Evolutionary conservation across 30 jellyfish, hydroid and myxozoan genomes (phyloP), one percentile per base, ranked within the genome.

Genomic region (Sanderia malayensis): DNA sequence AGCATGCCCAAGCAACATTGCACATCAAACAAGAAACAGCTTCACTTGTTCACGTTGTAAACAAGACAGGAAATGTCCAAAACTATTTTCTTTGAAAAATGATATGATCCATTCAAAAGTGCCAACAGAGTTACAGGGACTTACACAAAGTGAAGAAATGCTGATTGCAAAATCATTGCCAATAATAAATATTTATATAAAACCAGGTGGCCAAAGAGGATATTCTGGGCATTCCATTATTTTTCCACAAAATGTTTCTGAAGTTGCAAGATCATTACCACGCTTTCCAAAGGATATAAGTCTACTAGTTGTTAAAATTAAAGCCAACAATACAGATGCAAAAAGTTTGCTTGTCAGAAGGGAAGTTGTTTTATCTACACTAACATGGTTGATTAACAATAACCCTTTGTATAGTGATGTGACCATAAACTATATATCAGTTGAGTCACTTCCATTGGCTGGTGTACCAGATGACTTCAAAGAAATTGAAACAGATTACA

Each of bases 61-160:
- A n/a, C 18, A 31, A 46, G 83, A 71, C 33, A 71, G 46, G 17
- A 21, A 9, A 3, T 20, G 8, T 8, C 83, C 83, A 27, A 30
- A 55, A 25, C 55, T 19, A 7, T 71, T 71, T 20, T 24, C 74
- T 22, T 8, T 29, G 20, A 67, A 53, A 19, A 58, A 73, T 52
- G 18, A 55, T 19, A 73, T 73, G 85, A 41, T 73, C 3, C 80
- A 83, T 4, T 73, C 85, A 29, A 26, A 28, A n/a, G 85, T 73
- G 41, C 85, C 85, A 57, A 41, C 8, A 53, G 85, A 73, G 31
- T 57, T 73, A 20, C 60, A 58, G 9, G 85, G 80, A 30, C 32
- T 73, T 26, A 52, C 85, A 18, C 85, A 73, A 58, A 73, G 32
- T 11, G 85, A 73, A 46, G 85, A 73, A 73, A 73, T 73, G 85